phyloP scores from a whole-genome alignment of 2,797 vertebrate genomes.

The Hydrophis major region DNA sequence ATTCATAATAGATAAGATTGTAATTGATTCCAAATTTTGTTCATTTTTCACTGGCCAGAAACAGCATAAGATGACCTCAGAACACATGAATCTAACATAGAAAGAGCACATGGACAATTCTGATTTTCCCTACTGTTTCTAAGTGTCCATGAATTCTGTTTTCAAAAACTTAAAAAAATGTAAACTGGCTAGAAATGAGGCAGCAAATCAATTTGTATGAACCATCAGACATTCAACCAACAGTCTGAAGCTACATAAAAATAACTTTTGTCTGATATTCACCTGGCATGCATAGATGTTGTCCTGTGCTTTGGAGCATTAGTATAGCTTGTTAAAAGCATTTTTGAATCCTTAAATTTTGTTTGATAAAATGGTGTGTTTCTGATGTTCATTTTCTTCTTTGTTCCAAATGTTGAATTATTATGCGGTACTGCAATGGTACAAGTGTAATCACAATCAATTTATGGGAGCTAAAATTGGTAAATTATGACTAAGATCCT shows the following conservation, averaged over 20 bases:
- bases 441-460: conserved; percentile 5
- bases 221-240: not conserved
- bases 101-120: not conserved
- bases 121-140: not conserved
- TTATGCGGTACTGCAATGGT: not conserved
- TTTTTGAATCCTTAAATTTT: not conserved
- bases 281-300: not conserved
- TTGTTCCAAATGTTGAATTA: conserved; percentile 8
- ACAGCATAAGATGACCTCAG: not conserved
- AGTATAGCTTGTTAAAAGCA: not conserved
- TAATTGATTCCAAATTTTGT: not conserved
- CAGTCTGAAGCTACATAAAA: not conserved
- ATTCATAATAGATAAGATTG: not conserved
- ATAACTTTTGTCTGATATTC: not conserved
- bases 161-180: not conserved
- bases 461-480: not conserved
- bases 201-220: not conserved
- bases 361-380: not conserved
- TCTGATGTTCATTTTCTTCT: not conserved
- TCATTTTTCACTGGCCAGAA: not conserved
- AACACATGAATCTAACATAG: not conserved
- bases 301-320: not conserved
- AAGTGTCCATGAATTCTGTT: not conserved
- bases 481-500: not conserved
- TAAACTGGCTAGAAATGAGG: not conserved